Conservation (phyloP, 2,797 vertebrate species). For the Phataginus tetradactyla region DNA sequence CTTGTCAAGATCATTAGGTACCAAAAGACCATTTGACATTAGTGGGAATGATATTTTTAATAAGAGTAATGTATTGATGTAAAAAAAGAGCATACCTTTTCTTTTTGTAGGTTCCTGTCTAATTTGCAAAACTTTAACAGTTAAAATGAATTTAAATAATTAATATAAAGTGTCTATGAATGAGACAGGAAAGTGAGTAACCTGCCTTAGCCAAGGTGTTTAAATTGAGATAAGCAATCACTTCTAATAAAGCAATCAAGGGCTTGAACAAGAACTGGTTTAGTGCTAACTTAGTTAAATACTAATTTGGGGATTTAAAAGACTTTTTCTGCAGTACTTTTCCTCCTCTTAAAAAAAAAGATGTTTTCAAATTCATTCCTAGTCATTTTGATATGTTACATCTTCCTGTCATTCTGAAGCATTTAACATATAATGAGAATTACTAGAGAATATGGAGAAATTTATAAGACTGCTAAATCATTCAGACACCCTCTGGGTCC, state of each 20-base stretch:
- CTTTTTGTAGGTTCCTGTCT: conserved; percentile 33
- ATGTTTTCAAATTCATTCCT: conserved; percentile 78
- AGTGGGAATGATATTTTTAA: conserved; percentile 69
- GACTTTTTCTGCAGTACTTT: conserved; percentile 51
- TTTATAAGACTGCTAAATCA: conserved; percentile 83
- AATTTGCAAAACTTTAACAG: conserved; percentile 39
- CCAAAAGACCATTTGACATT: conserved; percentile 77
- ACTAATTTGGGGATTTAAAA: conserved; percentile 79
- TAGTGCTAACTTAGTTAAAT: conserved; percentile 68
- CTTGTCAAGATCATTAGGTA: conserved; percentile 79
- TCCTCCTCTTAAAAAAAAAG: conserved; percentile 75
- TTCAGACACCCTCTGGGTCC: conserved; percentile 64
- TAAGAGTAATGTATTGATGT: conserved; percentile 57
- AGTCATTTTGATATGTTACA: conserved; percentile 79
- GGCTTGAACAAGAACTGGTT: conserved; percentile 66
- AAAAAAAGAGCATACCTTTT: conserved; percentile 41
- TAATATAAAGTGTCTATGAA: conserved; percentile 60
- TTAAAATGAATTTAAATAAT: conserved; percentile 63
- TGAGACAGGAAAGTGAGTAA: conserved; percentile 48
- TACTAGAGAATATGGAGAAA: conserved; percentile 72
- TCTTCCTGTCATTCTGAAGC: conserved; percentile 77
- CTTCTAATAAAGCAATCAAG: conserved; percentile 78
- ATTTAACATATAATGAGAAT: conserved; percentile 80
- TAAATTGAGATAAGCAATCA: conserved; percentile 76
- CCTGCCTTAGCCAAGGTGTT: conserved; percentile 63